Evolutionary conservation across 2,113 vertebrate genomes (phyloP).

Genomic region (Eudorcas thomsonii): DNA sequence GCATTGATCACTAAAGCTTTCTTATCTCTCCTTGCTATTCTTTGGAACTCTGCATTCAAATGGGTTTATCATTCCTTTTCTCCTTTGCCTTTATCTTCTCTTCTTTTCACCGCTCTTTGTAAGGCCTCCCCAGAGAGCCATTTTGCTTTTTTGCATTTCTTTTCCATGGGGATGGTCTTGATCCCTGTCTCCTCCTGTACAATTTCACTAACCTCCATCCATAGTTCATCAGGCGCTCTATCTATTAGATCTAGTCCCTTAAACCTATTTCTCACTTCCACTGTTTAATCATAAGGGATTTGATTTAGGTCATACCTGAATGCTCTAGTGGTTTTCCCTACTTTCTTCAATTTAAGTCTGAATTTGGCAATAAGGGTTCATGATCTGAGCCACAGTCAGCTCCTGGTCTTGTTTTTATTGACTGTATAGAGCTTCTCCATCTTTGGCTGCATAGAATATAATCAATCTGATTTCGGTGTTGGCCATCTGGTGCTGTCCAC

Average conservation of each 20-base stretch:
- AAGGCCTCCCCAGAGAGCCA: background rate
- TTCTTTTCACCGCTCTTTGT: background rate
- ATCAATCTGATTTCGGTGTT: background rate
- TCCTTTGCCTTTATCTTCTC: background rate
- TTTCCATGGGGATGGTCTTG: background rate
- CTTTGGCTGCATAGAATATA: background rate
- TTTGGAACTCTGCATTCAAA: background rate
- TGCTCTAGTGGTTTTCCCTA: background rate
- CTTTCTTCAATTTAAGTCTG: background rate
- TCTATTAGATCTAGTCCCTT: background rate
- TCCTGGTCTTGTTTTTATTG: background rate
- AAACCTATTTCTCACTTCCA: background rate
- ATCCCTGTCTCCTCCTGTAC: background rate
- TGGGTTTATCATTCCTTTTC: background rate
- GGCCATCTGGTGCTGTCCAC: background rate
- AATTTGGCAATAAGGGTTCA: background rate
- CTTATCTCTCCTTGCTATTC: background rate
- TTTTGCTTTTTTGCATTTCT: background rate
- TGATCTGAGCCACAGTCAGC: background rate
- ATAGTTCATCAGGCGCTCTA: background rate
- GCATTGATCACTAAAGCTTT: background rate
- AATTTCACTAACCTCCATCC: fast-evolving
- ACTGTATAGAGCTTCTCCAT: background rate
- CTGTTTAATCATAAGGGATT: background rate
- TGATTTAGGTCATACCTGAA: background rate